Conservation (phyloP, 1,140 invertebrate genomes). For the Trichonephila inaurata region DNA sequence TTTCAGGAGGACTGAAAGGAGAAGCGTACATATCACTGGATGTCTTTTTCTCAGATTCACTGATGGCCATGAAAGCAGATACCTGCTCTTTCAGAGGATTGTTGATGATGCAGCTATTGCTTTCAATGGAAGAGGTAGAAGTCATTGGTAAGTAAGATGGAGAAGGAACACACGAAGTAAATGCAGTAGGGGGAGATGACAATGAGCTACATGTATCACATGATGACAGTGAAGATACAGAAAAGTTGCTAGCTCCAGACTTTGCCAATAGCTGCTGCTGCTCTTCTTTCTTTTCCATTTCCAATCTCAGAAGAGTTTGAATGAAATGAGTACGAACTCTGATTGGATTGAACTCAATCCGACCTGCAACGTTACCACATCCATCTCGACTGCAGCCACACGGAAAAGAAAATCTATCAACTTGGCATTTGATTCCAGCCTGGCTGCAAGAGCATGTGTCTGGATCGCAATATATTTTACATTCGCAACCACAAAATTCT, state of each 20-base stretch:
- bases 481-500: conserved; percentile 97
- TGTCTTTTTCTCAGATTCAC: conserved; percentile 72
- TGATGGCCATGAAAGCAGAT: conserved; percentile 74
- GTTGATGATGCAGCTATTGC: conserved; percentile 65
- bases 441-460: conserved; percentile 96
- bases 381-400: conserved; percentile 97
- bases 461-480: conserved; percentile 95
- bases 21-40: conserved; percentile 74
- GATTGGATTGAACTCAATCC: conserved; percentile 97
- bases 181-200: conserved; percentile 46
- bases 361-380: conserved; percentile 94
- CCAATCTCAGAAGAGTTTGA: conserved; percentile 96
- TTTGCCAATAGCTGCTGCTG: conserved; percentile 36
- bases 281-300: conserved; percentile 91
- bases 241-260: conserved; percentile 61
- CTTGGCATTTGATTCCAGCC: conserved; percentile 97
- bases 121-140: conserved; percentile 61
- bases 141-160: conserved; percentile 65
- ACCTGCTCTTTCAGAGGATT: conserved; percentile 73
- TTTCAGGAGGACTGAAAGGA: conserved; percentile 78
- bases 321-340: conserved; percentile 98
- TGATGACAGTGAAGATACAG: conserved; percentile 68
- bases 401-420: conserved; percentile 96
- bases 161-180: conserved; percentile 66
- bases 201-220: conserved; percentile 72